These are phyloP conservation scores for Semibalanus balanoides DNA, from an alignment of 1,140 invertebrate species.

Conservation along the genomic window DNA sequence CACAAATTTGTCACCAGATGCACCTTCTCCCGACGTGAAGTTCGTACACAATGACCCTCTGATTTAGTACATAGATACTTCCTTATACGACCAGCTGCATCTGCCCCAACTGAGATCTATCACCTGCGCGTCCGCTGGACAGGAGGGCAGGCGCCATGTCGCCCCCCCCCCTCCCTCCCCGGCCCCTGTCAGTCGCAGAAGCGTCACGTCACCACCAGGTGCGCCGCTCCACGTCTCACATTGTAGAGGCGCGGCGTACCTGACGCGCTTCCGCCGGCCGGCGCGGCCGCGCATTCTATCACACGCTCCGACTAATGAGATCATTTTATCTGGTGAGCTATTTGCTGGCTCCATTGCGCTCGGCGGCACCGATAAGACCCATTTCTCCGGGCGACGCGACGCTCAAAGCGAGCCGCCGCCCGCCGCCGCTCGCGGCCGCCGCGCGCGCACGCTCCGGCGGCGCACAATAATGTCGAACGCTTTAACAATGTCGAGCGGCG, in stretches of 20 bases:
- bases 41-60: no score
- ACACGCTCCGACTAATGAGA: not conserved
- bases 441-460: not conserved
- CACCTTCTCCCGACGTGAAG: no score
- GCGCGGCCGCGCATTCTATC: not conserved
- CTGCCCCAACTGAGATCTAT: no score
- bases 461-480: not conserved
- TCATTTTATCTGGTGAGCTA: slow-evolving; percentile 1
- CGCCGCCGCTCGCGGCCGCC: no score
- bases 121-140: no score
- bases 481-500: not conserved
- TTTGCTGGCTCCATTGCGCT: not conserved
- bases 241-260: not conserved
- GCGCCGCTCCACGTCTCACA: not conserved
- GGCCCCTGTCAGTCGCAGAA: not conserved
- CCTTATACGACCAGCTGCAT: no score
- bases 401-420: not conserved
- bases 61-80: no score
- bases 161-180: no score
- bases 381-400: not conserved
- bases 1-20: no score
- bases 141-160: no score
- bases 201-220: not conserved
- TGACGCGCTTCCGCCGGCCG: not conserved
- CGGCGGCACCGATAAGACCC: not conserved